Percentiles rank a stretch among this genome's conserved stretches.
Evolutionary conservation across 2,797 vertebrate species (phyloP).

Genomic region (Myoxocephalus aenaeus): DNA sequence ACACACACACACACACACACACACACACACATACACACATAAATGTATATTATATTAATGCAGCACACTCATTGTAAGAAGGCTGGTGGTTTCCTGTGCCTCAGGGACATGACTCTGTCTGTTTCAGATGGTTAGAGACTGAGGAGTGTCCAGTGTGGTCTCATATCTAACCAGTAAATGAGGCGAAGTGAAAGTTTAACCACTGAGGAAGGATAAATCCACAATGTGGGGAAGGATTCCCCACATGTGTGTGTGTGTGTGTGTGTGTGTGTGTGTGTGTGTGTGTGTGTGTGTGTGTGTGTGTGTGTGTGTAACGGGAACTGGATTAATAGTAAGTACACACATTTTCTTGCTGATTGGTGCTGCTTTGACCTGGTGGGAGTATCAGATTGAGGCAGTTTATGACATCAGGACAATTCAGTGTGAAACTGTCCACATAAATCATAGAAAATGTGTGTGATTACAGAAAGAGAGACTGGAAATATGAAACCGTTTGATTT

Average conservation of each 20-base stretch:
- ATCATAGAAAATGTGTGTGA: slow-evolving; percentile 30
- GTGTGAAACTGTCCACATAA: slow-evolving; percentile 42
- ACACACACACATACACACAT: neutral
- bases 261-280: neutral
- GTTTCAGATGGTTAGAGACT: slow-evolving; percentile 32
- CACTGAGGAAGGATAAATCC: slow-evolving; percentile 34
- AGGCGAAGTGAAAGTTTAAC: slow-evolving; percentile 43
- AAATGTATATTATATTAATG: neutral
- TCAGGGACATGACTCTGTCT: neutral
- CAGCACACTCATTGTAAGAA: neutral
- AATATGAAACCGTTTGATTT: slow-evolving; percentile 42
- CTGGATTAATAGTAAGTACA: slow-evolving; percentile 38
- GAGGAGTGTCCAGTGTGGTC: slow-evolving; percentile 38
- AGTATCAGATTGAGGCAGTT: slow-evolving; percentile 33
- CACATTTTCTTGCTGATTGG: slow-evolving; percentile 36
- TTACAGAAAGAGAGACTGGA: slow-evolving; percentile 12
- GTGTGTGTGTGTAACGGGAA: slow-evolving; percentile 15
- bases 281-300: neutral
- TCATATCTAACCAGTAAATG: slow-evolving; percentile 55
- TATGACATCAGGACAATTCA: slow-evolving; percentile 35
- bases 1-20: neutral
- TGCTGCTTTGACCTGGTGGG: slow-evolving; percentile 35
- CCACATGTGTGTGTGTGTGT: slow-evolving; percentile 20
- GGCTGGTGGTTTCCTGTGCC: slow-evolving; percentile 17
- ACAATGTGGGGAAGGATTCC: slow-evolving; percentile 34